Evolutionary conservation across 2,113 vertebrate species (phyloP), one percentile per base, ranked within the genome.

Genomic region (Spea multiplicata): DNA sequence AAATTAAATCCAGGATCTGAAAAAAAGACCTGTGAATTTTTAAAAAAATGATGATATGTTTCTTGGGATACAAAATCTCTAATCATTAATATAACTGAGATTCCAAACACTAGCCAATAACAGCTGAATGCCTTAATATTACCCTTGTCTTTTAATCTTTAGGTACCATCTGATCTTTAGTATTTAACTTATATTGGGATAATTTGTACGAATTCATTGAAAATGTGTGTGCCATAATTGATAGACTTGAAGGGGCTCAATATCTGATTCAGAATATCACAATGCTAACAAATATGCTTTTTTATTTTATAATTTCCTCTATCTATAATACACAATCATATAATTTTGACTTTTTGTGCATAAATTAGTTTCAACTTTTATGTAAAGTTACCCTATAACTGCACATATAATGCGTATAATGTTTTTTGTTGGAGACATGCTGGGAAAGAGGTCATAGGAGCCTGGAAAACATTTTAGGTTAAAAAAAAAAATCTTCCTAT

Each of bases 21-120:
- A 89, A 90, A 89, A 88, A 86, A 81, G 86, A 30, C 89, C 88
- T 76, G 86, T 86, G 86, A 88, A 87, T 88, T 91, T 30, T 87
- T 84, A 74, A 85, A 86, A 85, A 86, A 89, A 85, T 82, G 82
- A 13, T 85, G 82, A 80, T 66, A 84, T 72, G 83, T 66, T 84
- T 84, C 86, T 78, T 16, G 80, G 86, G 85, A 84, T 87, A 84
- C 67, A 85, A 79, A 82, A 87, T 89, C 90, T 89, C 86, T 91
- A 93, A 93, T 93, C 91, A 91, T 89, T 85, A 82, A 84, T 76
- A 85, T 89, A 90, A 92, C 90, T 91, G 90, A 91, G 89, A 90
- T 90, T 90, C 88, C 84, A 92, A 92, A 88, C 86, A 90, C 88
- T 57, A 86, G 81, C 87, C 90, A 93, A 92, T 91, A 88, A 88